Evolutionary conservation across 2,113 vertebrate species (phyloP), one percentile per base, ranked within the genome.

Genomic region (Argyrosomus japonicus): DNA sequence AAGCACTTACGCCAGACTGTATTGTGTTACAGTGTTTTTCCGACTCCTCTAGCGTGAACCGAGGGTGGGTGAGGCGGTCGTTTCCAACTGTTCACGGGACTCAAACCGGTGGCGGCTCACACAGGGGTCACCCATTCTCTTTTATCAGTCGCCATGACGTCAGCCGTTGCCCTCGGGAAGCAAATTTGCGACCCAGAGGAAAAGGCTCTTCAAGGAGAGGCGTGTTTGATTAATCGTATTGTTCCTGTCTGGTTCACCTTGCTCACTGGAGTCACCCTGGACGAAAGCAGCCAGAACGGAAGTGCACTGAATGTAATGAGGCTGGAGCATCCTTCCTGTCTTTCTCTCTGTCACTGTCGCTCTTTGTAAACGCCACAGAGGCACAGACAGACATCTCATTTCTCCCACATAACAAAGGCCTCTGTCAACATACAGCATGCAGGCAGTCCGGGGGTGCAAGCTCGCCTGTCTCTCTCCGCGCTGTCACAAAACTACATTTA

Each of bases 181-280:
- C 58, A 67, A 89, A 88, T 88, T n/a, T 56, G 88, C 25, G 87
- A 86, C 91, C 90, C 83, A 50, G 80, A 91, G 88, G 90, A 91
- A 93, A 87, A 89, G 68, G 61, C 84, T 91, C 90, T 89, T 88
- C 81, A 90, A 90, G 91, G 88, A 90, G 86, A 87, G 89, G 83
- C 83, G 72, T 84, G 84, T 89, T 91, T 93, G 91, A 93, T 93
- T 91, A 91, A 93, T 93, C 65, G 83, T 88, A 91, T 93, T 90
- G 91, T 92, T 90, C 88, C 92, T 87, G 90, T 92, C 89, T 81
- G 76, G 82, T 90, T 94, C 92, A 93, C 93, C 93, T 93, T 93
- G 90, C 48, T 71, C 76, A 23, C 81, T 32, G 69, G 83, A 91
- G 90, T 93, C 92, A 91, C 91, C 89, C 85, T 84, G 92, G 89